These are phyloP conservation scores for Troides aeacus DNA, from an alignment of 2,888 invertebrate genomes.

Conservation along the genomic window DNA sequence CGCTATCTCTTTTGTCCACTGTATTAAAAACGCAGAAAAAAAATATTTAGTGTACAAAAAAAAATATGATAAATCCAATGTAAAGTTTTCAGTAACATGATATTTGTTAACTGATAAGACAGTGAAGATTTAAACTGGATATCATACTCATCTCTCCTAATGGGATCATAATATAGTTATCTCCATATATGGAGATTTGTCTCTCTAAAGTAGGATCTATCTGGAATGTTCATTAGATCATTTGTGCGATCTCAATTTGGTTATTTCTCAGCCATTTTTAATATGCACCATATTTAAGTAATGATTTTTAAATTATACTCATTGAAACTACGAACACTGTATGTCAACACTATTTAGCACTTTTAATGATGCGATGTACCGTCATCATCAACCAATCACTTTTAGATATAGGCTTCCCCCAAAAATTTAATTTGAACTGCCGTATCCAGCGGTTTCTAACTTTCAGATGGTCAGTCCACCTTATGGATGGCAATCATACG, in stretches of 20 bases:
- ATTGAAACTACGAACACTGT: neutral
- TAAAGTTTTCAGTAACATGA: neutral
- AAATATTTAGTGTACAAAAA: neutral
- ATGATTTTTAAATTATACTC: neutral
- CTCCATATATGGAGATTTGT: slow-evolving; percentile 72
- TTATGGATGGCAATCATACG: too few relatives aligned
- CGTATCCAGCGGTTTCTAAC: too few relatives aligned
- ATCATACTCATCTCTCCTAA: neutral
- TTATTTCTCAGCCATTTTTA: slow-evolving; percentile 4
- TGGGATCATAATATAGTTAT: slow-evolving; percentile 60
- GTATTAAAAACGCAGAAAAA: neutral
- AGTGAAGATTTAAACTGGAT: too few relatives aligned
- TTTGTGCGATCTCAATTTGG: slow-evolving; percentile 6
- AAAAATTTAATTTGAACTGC: too few relatives aligned
- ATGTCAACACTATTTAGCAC: neutral
- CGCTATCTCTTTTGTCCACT: slow-evolving; percentile 4
- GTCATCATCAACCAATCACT: too few relatives aligned
- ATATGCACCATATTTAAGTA: slow-evolving; percentile 1
- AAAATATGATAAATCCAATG: neutral
- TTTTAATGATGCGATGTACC: neutral
- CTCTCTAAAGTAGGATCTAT: slow-evolving; percentile 38
- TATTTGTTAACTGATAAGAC: too few relatives aligned
- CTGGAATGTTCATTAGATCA: slow-evolving; percentile 4
- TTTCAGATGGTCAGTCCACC: too few relatives aligned
- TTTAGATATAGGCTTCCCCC: too few relatives aligned